Percentiles rank a stretch among this genome's conserved stretches.
Conservation (phyloP, 2,888 invertebrate species). For the Odontocolon sp. region DNA sequence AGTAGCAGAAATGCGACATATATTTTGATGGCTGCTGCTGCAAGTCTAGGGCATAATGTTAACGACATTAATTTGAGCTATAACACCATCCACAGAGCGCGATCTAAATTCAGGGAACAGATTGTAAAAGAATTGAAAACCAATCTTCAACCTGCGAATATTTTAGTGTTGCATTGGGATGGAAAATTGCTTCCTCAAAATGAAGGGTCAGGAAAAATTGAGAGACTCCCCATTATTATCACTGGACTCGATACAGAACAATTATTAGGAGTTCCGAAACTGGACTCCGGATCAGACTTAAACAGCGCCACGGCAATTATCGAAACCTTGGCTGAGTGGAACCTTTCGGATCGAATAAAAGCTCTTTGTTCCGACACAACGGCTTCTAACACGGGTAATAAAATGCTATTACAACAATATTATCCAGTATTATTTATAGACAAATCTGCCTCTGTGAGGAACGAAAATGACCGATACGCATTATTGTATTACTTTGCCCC, state of each 20-base stretch:
- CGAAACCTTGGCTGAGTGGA: not conserved
- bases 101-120: not conserved
- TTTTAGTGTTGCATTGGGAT: not conserved
- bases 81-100: not conserved
- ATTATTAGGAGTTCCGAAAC: slow-evolving; percentile 19
- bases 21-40: slow-evolving; percentile 25
- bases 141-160: not conserved
- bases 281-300: not conserved
- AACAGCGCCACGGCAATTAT: not conserved
- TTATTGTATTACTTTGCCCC: not conserved
- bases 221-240: slow-evolving; percentile 2
- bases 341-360: not conserved
- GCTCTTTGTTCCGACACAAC: slow-evolving; percentile 4
- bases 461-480: not conserved
- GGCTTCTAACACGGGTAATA: slow-evolving; percentile 9
- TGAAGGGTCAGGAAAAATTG: not conserved
- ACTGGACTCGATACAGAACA: not conserved
- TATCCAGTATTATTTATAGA: not conserved
- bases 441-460: not conserved
- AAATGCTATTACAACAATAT: not conserved
- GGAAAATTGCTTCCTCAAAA: slow-evolving; percentile 1
- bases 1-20: slow-evolving; percentile 33
- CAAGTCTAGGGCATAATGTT: slow-evolving; percentile 31
- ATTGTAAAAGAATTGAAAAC: not conserved
- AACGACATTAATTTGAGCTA: slow-evolving; percentile 11